Base-by-base conservation (phyloP, 2,797 vertebrate genomes). In the Sebastes paucispinis region DNA sequence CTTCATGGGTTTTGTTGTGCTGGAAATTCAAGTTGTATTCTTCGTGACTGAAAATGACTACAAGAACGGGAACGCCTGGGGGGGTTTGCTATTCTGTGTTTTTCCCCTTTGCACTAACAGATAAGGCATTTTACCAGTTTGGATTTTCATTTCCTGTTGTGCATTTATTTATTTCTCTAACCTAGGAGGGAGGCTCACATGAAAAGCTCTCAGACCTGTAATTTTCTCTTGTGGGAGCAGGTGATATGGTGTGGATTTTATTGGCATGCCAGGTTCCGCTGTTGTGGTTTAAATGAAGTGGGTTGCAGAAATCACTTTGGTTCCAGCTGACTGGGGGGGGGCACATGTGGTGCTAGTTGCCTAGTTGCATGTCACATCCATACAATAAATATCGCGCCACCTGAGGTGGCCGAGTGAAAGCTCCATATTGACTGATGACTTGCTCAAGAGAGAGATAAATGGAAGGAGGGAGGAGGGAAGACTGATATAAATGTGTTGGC, bases 371-470 rank as follows among this genome's bases (percentile, higher is more conserved):
- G 36, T 69, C 24, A 3, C 32, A 58, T 57, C 60, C n/a, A 3
- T 65, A 66, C 24, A 69, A 74, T 76, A 80, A 75, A 80, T 78
- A 83, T 55, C 8, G 11, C 27, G 7, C 71, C 52, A 31, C 62
- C 57, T 80, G 80, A 72, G 24, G 12, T 47, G 39, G 66, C 75
- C 68, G 65, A 90, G 59, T 57, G 75, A 84, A 82, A 69, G 57
- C 65, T 68, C 24, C 18, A 60, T 58, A 65, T 20, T 85, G 82
- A 90, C 79, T 81, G 82, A 84, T 84, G 82, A 78, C 69, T 83
- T 74, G 43, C 43, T 84, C 81, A 77, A 82, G 69, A 67, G 70
- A 60, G 81, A 81, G 64, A 88, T 60, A 77, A 72, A 79, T 81
- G 47, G 55, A 68, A 50, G 58, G 62, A 77, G 32, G 34, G 82